phyloP scores from a whole-genome alignment of 2,113 vertebrate genomes.

The Montifringilla adamsi region DNA sequence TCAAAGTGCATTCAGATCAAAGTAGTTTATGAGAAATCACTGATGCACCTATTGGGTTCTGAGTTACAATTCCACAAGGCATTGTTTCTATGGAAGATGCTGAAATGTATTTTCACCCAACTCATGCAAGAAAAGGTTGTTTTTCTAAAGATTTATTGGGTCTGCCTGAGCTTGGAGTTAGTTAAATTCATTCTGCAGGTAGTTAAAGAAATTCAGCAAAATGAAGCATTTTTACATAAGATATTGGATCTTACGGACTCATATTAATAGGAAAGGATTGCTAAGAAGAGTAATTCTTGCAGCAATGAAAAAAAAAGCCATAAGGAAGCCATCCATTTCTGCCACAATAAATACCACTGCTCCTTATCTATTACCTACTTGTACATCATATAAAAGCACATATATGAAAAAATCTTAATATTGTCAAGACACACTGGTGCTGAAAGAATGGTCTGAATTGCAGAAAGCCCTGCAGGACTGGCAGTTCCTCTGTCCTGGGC shows the following conservation, averaged over 20 bases:
- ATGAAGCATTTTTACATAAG: background rate
- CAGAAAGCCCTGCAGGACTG: background rate
- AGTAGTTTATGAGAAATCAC: background rate
- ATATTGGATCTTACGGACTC: background rate
- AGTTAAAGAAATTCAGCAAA: background rate
- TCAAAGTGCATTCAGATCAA: conserved; percentile 45
- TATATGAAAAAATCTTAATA: background rate
- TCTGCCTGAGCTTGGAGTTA: background rate
- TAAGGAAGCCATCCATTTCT: too few species aligned
- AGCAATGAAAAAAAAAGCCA: background rate
- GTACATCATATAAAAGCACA: too few species aligned
- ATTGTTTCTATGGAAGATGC: background rate
- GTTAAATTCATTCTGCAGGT: background rate
- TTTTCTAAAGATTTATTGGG: background rate
- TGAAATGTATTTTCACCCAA: background rate
- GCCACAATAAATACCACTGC: too few species aligned
- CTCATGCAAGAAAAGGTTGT: background rate
- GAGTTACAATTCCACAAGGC: conserved; percentile 9
- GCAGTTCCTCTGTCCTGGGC: background rate
- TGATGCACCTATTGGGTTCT: background rate
- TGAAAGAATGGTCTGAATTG: background rate
- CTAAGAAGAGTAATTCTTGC: background rate
- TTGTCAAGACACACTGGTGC: background rate
- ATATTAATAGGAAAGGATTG: background rate
- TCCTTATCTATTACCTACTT: too few species aligned